Evolutionary conservation across 2,113 vertebrate genomes (phyloP), one percentile per base, ranked within the genome.

Genomic region (Hippolais icterina): DNA sequence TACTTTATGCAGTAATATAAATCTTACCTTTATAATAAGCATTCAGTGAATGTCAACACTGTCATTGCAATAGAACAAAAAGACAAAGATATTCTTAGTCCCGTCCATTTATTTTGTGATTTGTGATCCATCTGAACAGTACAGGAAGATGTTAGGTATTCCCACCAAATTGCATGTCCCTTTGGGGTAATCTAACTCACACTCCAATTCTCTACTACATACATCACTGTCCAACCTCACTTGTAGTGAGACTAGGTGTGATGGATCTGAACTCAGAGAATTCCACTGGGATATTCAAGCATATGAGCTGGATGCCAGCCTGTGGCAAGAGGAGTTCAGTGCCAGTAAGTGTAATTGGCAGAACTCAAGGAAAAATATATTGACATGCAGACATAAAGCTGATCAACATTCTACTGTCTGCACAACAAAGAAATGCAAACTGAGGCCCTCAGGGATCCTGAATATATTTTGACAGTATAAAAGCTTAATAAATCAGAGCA

Each of bases 191-290:
- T 94, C 86, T 83, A 79, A 66, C 70, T 84, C 94, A 91, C 74
- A 92, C 18, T 25, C 83, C 87, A 65, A 23, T 95, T 96, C 76
- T 68, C 76, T 56, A 53, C 63, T 90, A 85, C 87, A 95, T 95
- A 66, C 53, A 93, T 96, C 97, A 91, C 89, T 76, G 86, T 95
- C 93, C 89, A 87, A 25, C 57, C 49, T 94, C 59, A 39, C 71
- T 93, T 70, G 74, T 72, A 86, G 47, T 56, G 56, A 77, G 80
- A 57, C 68, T 83, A 49, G 74, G 41, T 95, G 81, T 94, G 93
- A 95, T 94, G 96, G 92, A 94, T 94, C 63, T 83, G 63, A 93
- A 59, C 68, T 71, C 47, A 29, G 65, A 70, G 77, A 96, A 96
- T 90, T 94, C 88, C 81, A 0, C 65, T 81, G 89, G 76, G 64